A percentile compares a stretch with the other conserved stretches of the same genome.
Evolutionary conservation across 2,888 invertebrate genomes (phyloP).

Genomic region (Perizoma flavofasciatum): DNA sequence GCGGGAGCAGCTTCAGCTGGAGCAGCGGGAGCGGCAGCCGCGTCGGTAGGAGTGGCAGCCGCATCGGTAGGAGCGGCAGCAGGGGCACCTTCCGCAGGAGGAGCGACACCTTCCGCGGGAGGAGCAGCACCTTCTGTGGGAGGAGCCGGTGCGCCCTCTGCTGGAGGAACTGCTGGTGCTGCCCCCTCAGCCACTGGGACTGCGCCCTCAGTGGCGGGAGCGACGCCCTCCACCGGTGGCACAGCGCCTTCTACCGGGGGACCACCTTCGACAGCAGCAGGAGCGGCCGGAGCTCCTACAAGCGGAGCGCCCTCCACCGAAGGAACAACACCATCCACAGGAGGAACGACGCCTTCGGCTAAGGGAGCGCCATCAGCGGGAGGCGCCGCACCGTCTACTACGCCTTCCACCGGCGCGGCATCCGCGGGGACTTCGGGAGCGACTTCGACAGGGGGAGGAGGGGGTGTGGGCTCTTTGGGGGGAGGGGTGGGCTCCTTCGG

Average conservation of each 20-base stretch:
- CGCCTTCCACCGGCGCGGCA: slow-evolving; percentile 34
- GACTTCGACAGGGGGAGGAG: slow-evolving; percentile 50
- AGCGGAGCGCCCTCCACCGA: slow-evolving; percentile 51
- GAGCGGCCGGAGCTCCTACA: slow-evolving; percentile 51
- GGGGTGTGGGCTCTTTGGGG: slow-evolving; percentile 38
- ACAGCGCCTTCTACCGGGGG: slow-evolving; percentile 29
- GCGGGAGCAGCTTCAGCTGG: slow-evolving; percentile 30
- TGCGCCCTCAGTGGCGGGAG: slow-evolving; percentile 57
- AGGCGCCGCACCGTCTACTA: slow-evolving; percentile 42
- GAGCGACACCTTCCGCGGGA: slow-evolving; percentile 42
- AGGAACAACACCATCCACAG: slow-evolving; percentile 50
- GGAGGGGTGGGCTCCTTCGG: slow-evolving; percentile 42
- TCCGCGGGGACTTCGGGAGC: slow-evolving; percentile 28
- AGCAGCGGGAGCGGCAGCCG: slow-evolving; percentile 31
- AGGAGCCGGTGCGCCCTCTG: slow-evolving; percentile 51
- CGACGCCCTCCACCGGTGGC: slow-evolving; percentile 57
- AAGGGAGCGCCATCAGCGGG: slow-evolving; percentile 46
- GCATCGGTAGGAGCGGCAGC: slow-evolving; percentile 47
- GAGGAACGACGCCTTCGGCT: slow-evolving; percentile 52
- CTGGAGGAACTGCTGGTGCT: slow-evolving; percentile 46
- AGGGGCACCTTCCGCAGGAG: slow-evolving; percentile 56
- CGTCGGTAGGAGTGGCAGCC: slow-evolving; percentile 31
- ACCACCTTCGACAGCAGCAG: slow-evolving; percentile 39
- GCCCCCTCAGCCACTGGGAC: slow-evolving; percentile 45
- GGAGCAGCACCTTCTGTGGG: slow-evolving; percentile 54